These are phyloP conservation scores for Ahaetulla prasina DNA, from an alignment of 2,113 vertebrate species.

Conservation along the genomic window DNA sequence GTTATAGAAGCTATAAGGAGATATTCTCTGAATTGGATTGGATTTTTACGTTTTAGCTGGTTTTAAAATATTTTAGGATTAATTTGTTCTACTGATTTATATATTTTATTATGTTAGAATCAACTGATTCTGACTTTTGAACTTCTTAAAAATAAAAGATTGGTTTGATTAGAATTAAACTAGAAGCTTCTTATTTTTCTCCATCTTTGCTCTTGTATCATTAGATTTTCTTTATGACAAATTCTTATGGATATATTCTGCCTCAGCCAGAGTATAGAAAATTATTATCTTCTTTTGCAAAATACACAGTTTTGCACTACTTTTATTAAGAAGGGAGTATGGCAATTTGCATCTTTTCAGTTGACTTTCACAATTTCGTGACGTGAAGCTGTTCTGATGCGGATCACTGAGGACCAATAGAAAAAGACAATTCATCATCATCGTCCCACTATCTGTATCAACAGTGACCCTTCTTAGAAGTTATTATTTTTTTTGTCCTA, in stretches of 20 bases:
- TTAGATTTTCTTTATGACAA: rapidly evolving
- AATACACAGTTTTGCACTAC: neutral
- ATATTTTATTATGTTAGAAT: too few relatives aligned
- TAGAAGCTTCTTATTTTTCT: neutral
- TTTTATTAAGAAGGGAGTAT: neutral
- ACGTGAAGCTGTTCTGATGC: neutral
- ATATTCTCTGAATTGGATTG: too few relatives aligned
- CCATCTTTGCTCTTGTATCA: neutral
- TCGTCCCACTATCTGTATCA: neutral
- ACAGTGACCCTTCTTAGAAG: neutral
- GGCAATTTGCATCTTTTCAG: neutral
- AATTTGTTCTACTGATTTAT: too few relatives aligned
- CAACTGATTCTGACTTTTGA: neutral
- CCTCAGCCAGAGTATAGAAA: rapidly evolving
- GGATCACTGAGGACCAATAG: rapidly evolving
- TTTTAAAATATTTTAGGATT: too few relatives aligned
- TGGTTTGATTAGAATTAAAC: neutral
- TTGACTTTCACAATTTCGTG: neutral
- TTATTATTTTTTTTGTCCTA: neutral
- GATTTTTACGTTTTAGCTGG: too few relatives aligned
- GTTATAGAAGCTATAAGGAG: too few relatives aligned
- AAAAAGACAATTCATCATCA: constrained; percentile 6
- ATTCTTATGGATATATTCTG: neutral
- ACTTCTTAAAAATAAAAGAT: neutral
- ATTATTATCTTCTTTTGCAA: neutral